phyloP scores from a whole-genome alignment of 1,140 invertebrate species.

The Drosophila sechellia region DNA sequence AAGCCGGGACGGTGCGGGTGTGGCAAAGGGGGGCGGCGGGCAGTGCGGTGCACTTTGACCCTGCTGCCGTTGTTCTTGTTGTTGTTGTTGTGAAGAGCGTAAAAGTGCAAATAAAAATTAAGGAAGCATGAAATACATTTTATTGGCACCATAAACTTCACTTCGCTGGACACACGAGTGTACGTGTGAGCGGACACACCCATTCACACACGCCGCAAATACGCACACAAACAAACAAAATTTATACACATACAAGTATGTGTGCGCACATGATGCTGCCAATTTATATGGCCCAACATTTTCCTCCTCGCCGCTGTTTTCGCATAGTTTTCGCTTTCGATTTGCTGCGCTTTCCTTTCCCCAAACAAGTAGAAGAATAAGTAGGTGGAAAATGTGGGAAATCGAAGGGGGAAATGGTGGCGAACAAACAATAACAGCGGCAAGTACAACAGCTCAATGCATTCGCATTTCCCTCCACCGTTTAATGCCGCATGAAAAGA shows the following conservation, averaged over 20 bases:
- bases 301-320: conserved; percentile 29
- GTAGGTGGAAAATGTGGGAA: not conserved
- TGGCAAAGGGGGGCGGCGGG: not conserved
- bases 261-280: conserved; percentile 33
- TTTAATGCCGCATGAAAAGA: conserved; percentile 73
- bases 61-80: conserved; percentile 17
- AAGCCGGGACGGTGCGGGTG: conserved; percentile 19
- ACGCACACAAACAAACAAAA: conserved; percentile 18
- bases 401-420: not conserved
- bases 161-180: conserved; percentile 84
- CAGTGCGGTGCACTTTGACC: conserved; percentile 40
- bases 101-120: conserved; percentile 84
- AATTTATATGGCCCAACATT: conserved; percentile 48
- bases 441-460: conserved; percentile 51
- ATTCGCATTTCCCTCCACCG: conserved; percentile 56
- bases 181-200: conserved; percentile 55
- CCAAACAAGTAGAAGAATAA: conserved; percentile 5
- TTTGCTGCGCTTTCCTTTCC: conserved; percentile 74
- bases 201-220: conserved; percentile 29
- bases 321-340: conserved; percentile 80
- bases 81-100: conserved; percentile 72
- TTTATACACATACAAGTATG: not conserved
- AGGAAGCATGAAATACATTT: conserved; percentile 85
- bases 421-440: conserved; percentile 45
- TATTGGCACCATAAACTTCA: conserved; percentile 85